Evolutionary conservation across 2,888 invertebrate species (phyloP), one percentile per base, ranked within the genome.

Genomic region (Melanophora roralis): DNA sequence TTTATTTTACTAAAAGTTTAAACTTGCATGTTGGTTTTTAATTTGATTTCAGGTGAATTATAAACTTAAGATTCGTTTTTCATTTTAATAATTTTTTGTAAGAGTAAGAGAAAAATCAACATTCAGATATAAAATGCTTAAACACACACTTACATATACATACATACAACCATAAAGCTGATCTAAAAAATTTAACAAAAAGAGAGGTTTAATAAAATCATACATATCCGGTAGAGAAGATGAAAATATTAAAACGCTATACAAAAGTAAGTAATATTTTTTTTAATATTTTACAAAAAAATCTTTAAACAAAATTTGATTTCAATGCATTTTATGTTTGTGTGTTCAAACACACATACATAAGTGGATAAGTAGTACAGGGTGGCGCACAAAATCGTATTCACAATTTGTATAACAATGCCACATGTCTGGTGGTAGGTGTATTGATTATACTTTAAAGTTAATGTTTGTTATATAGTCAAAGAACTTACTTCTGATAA

Each of bases 151-250:
- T n/a, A n/a, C n/a, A n/a, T n/a, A n/a, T n/a, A n/a, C n/a, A 51
- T 16, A 8, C 36, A 67, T 12, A 55, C 14, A 8, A 47, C 43
- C 12, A 1, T 21, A 47, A 16, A 16, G 38, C 36, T 12, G 19
- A 16, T n/a, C 21, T n/a, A 12, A 21, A 34, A 14, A 51, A 1
- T n/a, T 27, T 3, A 40, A 40, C n/a, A 4, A 14, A 55, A 49
- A 71, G 14, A 36, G 65, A 78, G 68, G 34, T 64, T 72, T 68
- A 57, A 64, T 65, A 74, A 79, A 74, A 74, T 74, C 69, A 64
- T 79, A 79, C 69, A 74, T 74, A 65, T 79, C 74, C 78, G 78
- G 74, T 73, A 62, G 43, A 67, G 65, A 67, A 55, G 55, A 53
- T 27, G 64, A 64, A 43, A n/a, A n/a, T n/a, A 23, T 71, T 43